phyloP scores from a whole-genome alignment of 2,888 invertebrate genomes.

The Sclerodermus sp. region DNA sequence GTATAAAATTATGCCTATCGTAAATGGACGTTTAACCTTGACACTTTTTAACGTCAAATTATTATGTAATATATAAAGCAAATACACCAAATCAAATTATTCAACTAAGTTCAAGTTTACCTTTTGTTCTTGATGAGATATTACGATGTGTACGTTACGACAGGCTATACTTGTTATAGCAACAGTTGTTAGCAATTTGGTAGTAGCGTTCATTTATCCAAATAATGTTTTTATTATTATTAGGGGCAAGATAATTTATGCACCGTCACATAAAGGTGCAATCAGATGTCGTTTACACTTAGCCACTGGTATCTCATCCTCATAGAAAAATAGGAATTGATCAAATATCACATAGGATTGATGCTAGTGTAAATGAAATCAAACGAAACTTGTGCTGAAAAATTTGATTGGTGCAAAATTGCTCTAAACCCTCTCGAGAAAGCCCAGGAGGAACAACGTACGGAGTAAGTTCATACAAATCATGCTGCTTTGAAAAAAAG shows the following conservation, averaged over 20 bases:
- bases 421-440: too few relatives aligned
- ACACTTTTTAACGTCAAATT: not conserved
- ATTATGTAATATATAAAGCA: not conserved
- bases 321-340: too few relatives aligned
- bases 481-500: too few relatives aligned
- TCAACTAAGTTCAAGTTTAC: conserved; percentile 26
- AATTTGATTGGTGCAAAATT: too few relatives aligned
- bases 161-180: conserved; percentile 37
- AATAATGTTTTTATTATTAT: conserved; percentile 13
- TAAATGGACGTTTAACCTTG: not conserved
- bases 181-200: conserved; percentile 38
- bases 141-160: conserved; percentile 37
- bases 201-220: conserved; percentile 48
- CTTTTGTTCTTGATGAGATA: conserved; percentile 38
- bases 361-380: too few relatives aligned
- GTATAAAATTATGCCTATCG: too few relatives aligned
- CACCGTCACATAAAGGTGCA: conserved; percentile 4
- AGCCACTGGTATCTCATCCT: too few relatives aligned
- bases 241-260: conserved; percentile 1
- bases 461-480: too few relatives aligned
- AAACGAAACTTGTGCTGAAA: too few relatives aligned
- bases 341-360: too few relatives aligned
- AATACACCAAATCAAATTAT: not conserved
- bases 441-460: too few relatives aligned
- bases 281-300: not conserved